Base-by-base conservation (phyloP, 2,888 invertebrate genomes). In the Unio delphinus region DNA sequence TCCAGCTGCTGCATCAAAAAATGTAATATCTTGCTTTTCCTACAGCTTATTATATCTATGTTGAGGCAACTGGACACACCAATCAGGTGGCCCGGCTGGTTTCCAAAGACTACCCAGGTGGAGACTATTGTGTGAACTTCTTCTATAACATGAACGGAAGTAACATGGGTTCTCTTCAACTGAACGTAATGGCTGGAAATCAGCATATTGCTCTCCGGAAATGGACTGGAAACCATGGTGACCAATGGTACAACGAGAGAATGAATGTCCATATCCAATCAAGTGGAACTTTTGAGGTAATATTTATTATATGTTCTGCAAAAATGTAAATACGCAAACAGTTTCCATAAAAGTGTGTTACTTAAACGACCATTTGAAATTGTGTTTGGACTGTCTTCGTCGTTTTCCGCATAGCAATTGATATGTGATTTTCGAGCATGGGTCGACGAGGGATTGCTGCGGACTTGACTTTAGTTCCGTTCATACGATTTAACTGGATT, bases 131-230 rank as follows among this genome's bases (percentile, higher is more conserved):
- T 70, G 73, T 86, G 34, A 72, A 76, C 65, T 83, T 85, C 70
- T 83, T 78, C 72, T 84, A 79, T 68, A 75, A 84, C 68, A 83
- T 86, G 86, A 79, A 81, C 62, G 86, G 86, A 4, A 60, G 64
- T 15, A 71, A 79, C 63, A 83, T 79, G 58, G 85, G 83, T 15
- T 66, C 61, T 11, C 72, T 86, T 20, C 69, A 70, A 23, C 70
- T 83, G 54, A 75, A 76, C 64, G 72, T 75, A n/a, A 61, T 75
- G 3, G 54, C 68, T 61, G 77, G 76, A 30, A 55, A 65, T 55
- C 67, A 72, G n/a, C 58, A 61, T 0, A 55, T 63, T 15, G 69
- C 73, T 30, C 57, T 81, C 45, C 70, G 73, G 61, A 69, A 68
- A 18, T 74, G 73, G 69, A 55, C 64, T 23, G 83, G 83, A 61